A percentile compares a stretch with the other conserved stretches of the same genome.
phyloP scores from a whole-genome alignment of 2,113 vertebrate genomes.

The Origma solitaria region DNA sequence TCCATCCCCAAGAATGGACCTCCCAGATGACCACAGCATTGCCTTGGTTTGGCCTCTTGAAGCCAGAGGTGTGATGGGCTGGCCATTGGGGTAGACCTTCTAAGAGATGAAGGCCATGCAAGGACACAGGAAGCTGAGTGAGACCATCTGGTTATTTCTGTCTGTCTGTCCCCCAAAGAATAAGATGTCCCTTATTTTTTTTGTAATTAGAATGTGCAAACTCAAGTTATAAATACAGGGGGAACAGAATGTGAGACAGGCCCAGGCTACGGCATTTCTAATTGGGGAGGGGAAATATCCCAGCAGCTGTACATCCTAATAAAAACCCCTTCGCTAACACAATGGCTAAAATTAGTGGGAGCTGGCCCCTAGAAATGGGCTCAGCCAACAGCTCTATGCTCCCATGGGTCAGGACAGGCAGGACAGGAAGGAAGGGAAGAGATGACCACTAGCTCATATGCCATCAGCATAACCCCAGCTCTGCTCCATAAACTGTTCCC shows the following conservation, averaged over 20 bases:
- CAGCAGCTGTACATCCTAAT: slow-evolving; percentile 73
- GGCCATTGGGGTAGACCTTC: not conserved
- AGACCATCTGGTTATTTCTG: not conserved
- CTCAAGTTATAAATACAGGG: slow-evolving; percentile 71
- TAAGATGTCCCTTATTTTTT: not conserved
- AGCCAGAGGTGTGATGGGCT: not conserved
- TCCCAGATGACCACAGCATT: not conserved
- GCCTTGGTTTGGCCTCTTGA: not conserved
- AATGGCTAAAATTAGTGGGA: slow-evolving; percentile 69
- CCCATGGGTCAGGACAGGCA: not conserved
- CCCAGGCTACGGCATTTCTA: slow-evolving; percentile 51
- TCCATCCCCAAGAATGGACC: not conserved
- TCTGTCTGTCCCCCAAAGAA: slow-evolving; percentile 2
- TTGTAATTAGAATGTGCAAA: slow-evolving; percentile 55
- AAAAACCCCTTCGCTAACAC: slow-evolving; percentile 57
- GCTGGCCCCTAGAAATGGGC: not conserved
- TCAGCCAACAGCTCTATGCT: not conserved
- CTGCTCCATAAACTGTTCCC: not conserved
- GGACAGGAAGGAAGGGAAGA: not conserved
- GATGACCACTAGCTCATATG: rapidly evolving
- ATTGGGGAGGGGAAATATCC: slow-evolving; percentile 57
- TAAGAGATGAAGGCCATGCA: not conserved
- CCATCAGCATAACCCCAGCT: not conserved
- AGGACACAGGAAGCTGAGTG: not conserved
- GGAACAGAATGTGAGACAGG: slow-evolving; percentile 74